Evolutionary conservation across 2,797 vertebrate genomes (phyloP).

Genomic region (Chaunax sp.): DNA sequence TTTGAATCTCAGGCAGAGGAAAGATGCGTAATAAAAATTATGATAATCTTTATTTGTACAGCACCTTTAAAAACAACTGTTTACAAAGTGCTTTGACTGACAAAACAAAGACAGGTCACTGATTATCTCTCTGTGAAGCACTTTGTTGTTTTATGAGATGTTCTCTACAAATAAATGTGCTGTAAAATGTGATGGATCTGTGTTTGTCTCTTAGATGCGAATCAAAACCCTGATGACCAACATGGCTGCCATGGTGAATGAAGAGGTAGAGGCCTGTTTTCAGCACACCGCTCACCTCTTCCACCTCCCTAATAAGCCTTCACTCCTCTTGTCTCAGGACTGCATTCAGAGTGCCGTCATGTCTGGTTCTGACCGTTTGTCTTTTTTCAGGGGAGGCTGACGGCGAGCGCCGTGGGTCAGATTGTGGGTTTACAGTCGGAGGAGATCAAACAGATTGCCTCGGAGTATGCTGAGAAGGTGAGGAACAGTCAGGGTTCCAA

Average conservation of each 20-base stretch:
- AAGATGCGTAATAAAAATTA: no score
- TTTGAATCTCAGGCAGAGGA: no score
- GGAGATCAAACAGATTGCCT: constrained; percentile 96
- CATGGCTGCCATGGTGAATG: constrained; percentile 93
- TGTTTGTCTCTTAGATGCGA: constrained; percentile 77
- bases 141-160: no score
- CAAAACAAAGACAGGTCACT: no score
- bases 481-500: constrained; percentile 31
- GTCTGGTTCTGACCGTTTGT: not conserved
- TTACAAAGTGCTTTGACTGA: no score
- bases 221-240: constrained; percentile 94
- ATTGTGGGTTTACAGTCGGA: constrained; percentile 95
- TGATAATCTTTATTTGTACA: no score
- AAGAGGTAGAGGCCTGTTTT: constrained; percentile 83
- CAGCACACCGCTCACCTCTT: no score
- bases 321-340: not conserved
- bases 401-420: constrained; percentile 94
- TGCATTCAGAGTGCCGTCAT: no score
- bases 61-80: no score
- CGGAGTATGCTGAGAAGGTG: constrained; percentile 96
- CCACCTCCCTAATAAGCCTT: not conserved
- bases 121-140: no score
- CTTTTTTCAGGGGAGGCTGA: constrained; percentile 89
- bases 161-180: no score
- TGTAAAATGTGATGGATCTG: not conserved